Percentiles rank a stretch among this genome's conserved stretches.
Conservation (phyloP, 2,797 vertebrate species). For the Labeo calbasu region DNA sequence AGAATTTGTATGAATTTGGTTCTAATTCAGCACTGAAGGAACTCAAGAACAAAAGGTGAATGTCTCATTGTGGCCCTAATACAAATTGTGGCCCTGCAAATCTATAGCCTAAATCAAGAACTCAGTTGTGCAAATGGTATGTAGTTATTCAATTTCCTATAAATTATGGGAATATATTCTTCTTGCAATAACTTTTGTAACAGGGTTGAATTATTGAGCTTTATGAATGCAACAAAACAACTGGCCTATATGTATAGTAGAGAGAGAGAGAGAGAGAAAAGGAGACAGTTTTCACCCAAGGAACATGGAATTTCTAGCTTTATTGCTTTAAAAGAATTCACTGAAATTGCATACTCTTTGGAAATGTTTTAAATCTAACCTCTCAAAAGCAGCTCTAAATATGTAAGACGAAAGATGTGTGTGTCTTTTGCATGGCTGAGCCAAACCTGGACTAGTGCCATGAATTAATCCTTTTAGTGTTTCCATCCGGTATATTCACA, state of each 20-base stretch:
- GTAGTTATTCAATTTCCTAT: not conserved
- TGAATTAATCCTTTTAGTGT: not conserved
- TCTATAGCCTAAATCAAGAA: not conserved
- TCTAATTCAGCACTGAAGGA: not conserved
- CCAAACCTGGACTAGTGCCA: constrained; percentile 3
- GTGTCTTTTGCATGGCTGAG: not conserved
- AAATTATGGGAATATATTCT: not conserved
- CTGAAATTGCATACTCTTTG: not conserved
- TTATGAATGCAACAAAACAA: not conserved
- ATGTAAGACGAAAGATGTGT: not conserved
- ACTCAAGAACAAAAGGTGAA: not conserved
- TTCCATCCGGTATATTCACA: constrained; percentile 19
- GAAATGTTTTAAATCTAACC: not conserved
- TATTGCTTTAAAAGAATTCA: not conserved
- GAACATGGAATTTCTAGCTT: not conserved
- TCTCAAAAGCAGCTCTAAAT: not conserved
- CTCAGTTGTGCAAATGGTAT: not conserved
- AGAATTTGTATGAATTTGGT: not conserved
- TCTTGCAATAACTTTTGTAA: not conserved
- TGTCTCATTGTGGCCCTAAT: not conserved
- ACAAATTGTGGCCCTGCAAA: not conserved
- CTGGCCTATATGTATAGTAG: not conserved
- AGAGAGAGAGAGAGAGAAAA: not conserved
- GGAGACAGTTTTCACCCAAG: too few species aligned
- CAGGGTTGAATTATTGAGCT: not conserved